These are phyloP conservation scores for Choloepus hoffmanni DNA, from an alignment of 2,113 vertebrate genomes.

Conservation along the genomic window DNA sequence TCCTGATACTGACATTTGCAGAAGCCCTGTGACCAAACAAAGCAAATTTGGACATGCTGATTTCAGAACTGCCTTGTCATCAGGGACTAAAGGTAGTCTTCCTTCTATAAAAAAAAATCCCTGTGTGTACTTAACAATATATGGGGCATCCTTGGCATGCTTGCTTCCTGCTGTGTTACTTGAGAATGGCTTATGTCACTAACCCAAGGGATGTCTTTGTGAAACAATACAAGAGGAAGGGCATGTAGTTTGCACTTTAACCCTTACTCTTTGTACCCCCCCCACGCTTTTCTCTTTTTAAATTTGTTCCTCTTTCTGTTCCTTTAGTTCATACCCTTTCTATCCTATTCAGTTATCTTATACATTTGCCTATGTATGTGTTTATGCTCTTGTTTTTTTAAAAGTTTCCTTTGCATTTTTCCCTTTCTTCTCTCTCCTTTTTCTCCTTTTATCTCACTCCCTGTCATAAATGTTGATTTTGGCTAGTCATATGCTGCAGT, in stretches of 20 bases:
- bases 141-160: neutral
- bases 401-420: slow-evolving; percentile 13
- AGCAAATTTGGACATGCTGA: neutral
- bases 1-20: neutral
- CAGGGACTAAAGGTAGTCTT: neutral
- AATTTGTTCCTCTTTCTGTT: slow-evolving; percentile 12
- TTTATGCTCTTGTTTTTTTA: neutral
- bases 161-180: neutral
- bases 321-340: neutral
- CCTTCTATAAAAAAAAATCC: neutral
- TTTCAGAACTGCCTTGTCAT: slow-evolving; percentile 39
- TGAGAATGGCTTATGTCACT: neutral
- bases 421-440: neutral
- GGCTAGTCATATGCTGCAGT: neutral
- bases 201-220: neutral
- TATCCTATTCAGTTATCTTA: slow-evolving; percentile 1
- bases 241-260: neutral
- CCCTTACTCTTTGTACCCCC: neutral
- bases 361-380: slow-evolving; percentile 17
- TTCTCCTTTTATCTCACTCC: slow-evolving; percentile 41
- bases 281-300: slow-evolving; percentile 14
- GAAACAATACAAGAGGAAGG: neutral
- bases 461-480: slow-evolving; percentile 63
- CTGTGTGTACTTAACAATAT: neutral
- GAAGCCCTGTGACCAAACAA: neutral